Base-by-base conservation (phyloP, 2,888 invertebrate species). In the Cheilosia vulpina region DNA sequence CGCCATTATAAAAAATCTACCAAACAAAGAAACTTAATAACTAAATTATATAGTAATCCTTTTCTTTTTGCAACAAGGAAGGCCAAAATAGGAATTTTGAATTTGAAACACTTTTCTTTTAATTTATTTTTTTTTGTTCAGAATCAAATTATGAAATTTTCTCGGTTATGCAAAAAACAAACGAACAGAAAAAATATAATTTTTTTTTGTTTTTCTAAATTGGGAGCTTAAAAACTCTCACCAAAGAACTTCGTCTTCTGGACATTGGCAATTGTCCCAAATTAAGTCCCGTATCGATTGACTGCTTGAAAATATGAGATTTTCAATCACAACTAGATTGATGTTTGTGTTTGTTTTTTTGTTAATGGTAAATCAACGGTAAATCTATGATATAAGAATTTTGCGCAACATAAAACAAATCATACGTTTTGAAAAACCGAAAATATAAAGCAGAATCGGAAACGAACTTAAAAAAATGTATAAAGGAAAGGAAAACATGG, bases 201-300 rank as follows among this genome's bases (percentile, higher is more conserved):
- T 60, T 41, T 43, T 45, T 62, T 52, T 31, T 34, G 38, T 53
- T 57, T 63, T 63, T 11, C 27, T 43, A 62, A 60, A 77, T 60
- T 68, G 85, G 52, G 81, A 81, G 81, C 63, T 81, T 73, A 34
- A 85, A 77, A 80, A 87, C 87, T 88, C 89, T 89, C 90, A 91
- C 91, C 91, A 90, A 88, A 83, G 90, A 90, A 87, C 90, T 90
- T 87, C 88, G 88, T 75, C 90, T 88, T 82, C 90, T 89, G 75
- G 89, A 88, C 87, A 90, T 88, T 88, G 90, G 90, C 88, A 91
- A 88, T 87, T 90, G 90, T 84, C 89, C 90, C 88, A 91, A 89
- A 89, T 91, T 90, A 76, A 91, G 89, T 88, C 90, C 91, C 60
- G 90, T 90, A 85, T 91, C 91, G 89, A 91, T 89, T 87, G 91